phyloP scores from a whole-genome alignment of 2,113 vertebrate genomes.

The Zosterops pallidus region DNA sequence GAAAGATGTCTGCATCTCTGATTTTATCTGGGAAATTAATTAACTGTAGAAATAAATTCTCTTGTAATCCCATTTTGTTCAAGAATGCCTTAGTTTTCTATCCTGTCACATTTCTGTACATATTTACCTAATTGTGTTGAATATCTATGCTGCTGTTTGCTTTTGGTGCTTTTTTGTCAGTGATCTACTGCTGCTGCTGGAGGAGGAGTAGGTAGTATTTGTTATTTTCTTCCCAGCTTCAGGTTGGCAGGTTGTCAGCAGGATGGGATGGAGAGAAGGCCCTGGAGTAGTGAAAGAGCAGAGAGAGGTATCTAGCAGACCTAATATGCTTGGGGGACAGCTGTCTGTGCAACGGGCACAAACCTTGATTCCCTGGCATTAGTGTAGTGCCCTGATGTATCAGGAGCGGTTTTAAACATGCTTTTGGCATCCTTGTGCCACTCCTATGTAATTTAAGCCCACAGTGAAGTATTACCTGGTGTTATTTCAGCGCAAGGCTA shows the following conservation, averaged over 20 bases:
- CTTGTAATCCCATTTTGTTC: neutral
- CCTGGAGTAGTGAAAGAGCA: neutral
- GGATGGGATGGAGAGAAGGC: neutral
- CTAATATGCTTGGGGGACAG: neutral
- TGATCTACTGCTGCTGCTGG: neutral
- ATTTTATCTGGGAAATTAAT: constrained; percentile 16
- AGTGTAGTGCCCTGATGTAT: neutral
- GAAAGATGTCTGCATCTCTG: neutral
- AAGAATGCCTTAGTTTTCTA: neutral
- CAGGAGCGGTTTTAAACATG: neutral
- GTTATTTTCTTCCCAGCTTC: neutral
- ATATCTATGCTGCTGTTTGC: neutral
- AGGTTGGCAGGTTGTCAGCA: neutral
- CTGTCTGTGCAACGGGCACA: neutral
- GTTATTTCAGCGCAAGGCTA: neutral
- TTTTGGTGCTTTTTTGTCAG: neutral
- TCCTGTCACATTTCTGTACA: neutral
- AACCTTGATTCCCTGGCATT: neutral
- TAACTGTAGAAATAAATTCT: neutral
- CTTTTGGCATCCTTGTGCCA: neutral
- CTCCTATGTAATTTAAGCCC: neutral
- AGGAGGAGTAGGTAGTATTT: neutral
- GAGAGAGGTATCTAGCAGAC: neutral
- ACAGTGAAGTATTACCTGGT: neutral
- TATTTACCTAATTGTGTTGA: neutral